Evolutionary conservation across 2,113 vertebrate species (phyloP).

Genomic region (Lathamus discolor): DNA sequence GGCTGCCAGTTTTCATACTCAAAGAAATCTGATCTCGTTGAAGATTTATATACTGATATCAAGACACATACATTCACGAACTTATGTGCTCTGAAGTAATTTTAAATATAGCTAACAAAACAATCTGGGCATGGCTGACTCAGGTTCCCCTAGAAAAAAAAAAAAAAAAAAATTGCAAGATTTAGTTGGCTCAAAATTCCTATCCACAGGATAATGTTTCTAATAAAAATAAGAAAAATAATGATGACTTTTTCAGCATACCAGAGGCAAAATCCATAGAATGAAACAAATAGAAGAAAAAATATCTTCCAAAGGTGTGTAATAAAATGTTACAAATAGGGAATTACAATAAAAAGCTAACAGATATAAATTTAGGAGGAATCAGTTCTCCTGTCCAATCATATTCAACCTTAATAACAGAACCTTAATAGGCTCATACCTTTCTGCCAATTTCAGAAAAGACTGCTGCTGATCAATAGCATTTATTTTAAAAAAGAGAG

Average conservation of each 20-base stretch:
- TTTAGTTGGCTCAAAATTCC: background rate
- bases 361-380: background rate
- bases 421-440: constrained; percentile 6
- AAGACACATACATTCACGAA: background rate
- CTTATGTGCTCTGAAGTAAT: background rate
- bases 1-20: background rate
- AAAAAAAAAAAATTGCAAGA: background rate
- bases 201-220: background rate
- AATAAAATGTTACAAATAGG: constrained; percentile 25
- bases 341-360: constrained; percentile 20
- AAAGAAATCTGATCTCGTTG: background rate
- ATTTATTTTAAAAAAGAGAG: constrained; percentile 24
- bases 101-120: background rate
- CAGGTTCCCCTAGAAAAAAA: background rate
- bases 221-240: background rate
- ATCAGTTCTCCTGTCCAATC: constrained; percentile 44
- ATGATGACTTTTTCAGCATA: background rate
- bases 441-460: constrained; percentile 38
- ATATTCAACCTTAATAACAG: constrained; percentile 47
- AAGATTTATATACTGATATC: background rate
- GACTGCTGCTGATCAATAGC: constrained; percentile 32
- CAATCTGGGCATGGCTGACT: background rate
- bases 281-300: background rate
- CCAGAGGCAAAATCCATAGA: background rate
- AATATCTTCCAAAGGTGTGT: background rate